Evolutionary conservation across 2,888 invertebrate species (phyloP).

Genomic region (Eutolmus rufibarbis): DNA sequence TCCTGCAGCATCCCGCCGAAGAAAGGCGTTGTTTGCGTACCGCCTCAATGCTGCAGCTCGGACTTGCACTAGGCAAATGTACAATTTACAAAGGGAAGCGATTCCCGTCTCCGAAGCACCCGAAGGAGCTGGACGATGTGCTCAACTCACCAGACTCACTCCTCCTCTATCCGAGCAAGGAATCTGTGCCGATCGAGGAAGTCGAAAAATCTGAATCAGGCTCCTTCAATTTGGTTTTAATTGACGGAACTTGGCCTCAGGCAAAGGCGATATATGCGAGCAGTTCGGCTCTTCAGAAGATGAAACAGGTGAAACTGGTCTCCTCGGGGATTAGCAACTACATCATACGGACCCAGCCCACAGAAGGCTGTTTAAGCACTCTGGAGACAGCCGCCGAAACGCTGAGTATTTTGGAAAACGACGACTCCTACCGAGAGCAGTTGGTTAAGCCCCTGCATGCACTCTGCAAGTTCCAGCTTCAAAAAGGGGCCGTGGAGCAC

Average conservation of each 20-base stretch:
- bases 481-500: slow-evolving; percentile 92
- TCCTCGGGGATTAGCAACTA: slow-evolving; percentile 80
- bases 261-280: slow-evolving; percentile 90
- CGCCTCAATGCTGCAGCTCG: slow-evolving; percentile 85
- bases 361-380: slow-evolving; percentile 89
- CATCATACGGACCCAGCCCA: slow-evolving; percentile 92
- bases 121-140: slow-evolving; percentile 71
- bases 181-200: slow-evolving; percentile 73
- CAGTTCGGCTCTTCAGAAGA: slow-evolving; percentile 75
- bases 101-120: slow-evolving; percentile 76
- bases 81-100: slow-evolving; percentile 74
- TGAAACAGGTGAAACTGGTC: slow-evolving; percentile 83
- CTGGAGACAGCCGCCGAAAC: slow-evolving; percentile 86
- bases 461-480: slow-evolving; percentile 84
- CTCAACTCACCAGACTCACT: slow-evolving; percentile 68
- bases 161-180: slow-evolving; percentile 80
- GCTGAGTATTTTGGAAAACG: slow-evolving; percentile 77
- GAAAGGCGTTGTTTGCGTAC: slow-evolving; percentile 88
- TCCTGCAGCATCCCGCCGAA: slow-evolving; percentile 93
- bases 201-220: slow-evolving; percentile 60
- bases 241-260: slow-evolving; percentile 97
- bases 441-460: slow-evolving; percentile 81
- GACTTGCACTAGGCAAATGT: slow-evolving; percentile 78
- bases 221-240: slow-evolving; percentile 79
- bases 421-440: slow-evolving; percentile 69